A percentile compares a stretch with the other conserved stretches of the same genome.
phyloP scores from a whole-genome alignment of 2,888 invertebrate species.

The Scotopteryx bipunctaria region DNA sequence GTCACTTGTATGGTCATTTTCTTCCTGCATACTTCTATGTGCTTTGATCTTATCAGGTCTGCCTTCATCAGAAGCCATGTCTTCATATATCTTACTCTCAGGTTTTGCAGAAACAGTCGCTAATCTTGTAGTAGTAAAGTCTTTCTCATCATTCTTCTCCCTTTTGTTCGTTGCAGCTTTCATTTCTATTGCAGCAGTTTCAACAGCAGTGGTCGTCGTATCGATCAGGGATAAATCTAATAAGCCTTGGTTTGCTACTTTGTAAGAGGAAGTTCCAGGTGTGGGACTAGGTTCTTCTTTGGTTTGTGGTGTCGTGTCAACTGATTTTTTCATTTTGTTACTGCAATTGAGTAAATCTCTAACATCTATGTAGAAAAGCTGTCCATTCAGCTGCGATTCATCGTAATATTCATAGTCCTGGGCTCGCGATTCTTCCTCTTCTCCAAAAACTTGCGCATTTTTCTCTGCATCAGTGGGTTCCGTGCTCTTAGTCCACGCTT shows the following conservation, averaged over 20 bases:
- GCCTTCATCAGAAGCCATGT: slow-evolving; percentile 75
- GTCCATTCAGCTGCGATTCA: slow-evolving; percentile 70
- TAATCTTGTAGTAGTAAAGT: slow-evolving; percentile 64
- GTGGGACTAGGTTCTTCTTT: slow-evolving; percentile 27
- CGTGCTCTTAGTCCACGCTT: slow-evolving; percentile 57
- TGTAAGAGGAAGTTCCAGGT: slow-evolving; percentile 20
- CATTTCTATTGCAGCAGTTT: slow-evolving; percentile 27
- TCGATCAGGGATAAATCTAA: slow-evolving; percentile 40
- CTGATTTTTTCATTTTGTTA: slow-evolving; percentile 8
- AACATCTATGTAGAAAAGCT: slow-evolving; percentile 69
- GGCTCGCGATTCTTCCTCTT: slow-evolving; percentile 44
- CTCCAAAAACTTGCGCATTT: slow-evolving; percentile 45
- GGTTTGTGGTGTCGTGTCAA: slow-evolving; percentile 14
- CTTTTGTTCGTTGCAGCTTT: slow-evolving; percentile 27
- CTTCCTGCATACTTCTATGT: slow-evolving; percentile 60
- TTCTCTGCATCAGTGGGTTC: slow-evolving; percentile 58
- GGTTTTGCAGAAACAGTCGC: slow-evolving; percentile 75
- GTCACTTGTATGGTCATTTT: slow-evolving; percentile 40
- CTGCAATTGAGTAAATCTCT: slow-evolving; percentile 64
- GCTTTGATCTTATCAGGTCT: slow-evolving; percentile 66
- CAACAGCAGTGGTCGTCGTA: slow-evolving; percentile 29
- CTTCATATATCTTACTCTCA: slow-evolving; percentile 53
- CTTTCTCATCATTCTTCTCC: slow-evolving; percentile 37
- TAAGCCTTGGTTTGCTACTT: slow-evolving; percentile 36
- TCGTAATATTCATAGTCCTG: slow-evolving; percentile 74